Evolutionary conservation across 2,113 vertebrate genomes (phyloP), one percentile per base, ranked within the genome.

Genomic region (Rissa tridactyla): DNA sequence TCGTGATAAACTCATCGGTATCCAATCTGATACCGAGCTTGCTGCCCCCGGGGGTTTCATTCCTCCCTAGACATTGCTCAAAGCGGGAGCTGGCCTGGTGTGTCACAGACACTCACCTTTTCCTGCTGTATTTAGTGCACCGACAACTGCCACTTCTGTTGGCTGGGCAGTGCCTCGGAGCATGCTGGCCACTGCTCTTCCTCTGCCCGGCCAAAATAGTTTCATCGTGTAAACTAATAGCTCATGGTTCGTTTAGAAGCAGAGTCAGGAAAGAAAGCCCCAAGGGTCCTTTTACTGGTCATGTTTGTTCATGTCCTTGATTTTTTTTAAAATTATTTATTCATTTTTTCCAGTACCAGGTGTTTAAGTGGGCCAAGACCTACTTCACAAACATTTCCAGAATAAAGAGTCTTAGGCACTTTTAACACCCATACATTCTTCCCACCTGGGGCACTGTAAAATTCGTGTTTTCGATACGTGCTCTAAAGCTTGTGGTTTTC

Each of bases 221-320:
- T 80, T 46, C 1, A 40, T 29, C 0, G 0, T 34, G 11, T 82
- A 65, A 85, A 46, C 18, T 18, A 47, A 36, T 9, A 73, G 9
- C 15, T 88, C 40, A 14, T 1, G 2, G 57, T 94, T 69, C 20
- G 70, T 89, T 66, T 19, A 91, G 47, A 71, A 91, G 26, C 11
- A 88, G 34, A 52, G 26, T 29, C 10, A n/a, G 8, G 65, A 79
- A 68, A 60, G 26, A 44, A 93, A 82, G 14, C 12, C 46, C 6
- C 1, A 10, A 34, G n/a, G 8, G 42, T 79, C 44, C 14, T 66
- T 78, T 15, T 75, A 64, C 8, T 47, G 29, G 13, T 14, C 7
- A 2, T 16, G 4, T 57, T 83, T 54, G 15, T 55, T 83, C 2
- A 10, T 91, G 65, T 34, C n/a, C 10, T 79, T 55, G 6, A 32